Base-by-base conservation (phyloP, 2,797 vertebrate genomes). In the Chromis chromis region DNA sequence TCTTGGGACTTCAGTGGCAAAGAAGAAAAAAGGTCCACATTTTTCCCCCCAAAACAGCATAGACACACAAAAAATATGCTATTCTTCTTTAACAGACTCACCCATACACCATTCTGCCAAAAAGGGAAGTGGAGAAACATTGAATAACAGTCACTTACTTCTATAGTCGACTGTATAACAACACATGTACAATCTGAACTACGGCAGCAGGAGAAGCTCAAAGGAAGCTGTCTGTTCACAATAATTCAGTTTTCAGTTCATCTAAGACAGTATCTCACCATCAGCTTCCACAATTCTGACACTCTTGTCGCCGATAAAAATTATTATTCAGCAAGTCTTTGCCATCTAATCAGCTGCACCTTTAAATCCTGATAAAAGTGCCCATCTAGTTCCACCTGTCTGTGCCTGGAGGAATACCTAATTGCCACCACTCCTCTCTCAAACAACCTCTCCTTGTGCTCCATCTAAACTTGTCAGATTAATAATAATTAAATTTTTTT, bases 381-480 rank as follows among this genome's bases (percentile, higher is more conserved):
- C 39, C 53, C 17, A 4, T 74, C 31, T 31, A 2, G 19, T 39
- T 65, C 27, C 48, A 10, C 22, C 61, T 65, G 25, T 25, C 11
- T 17, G 27, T 54, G 16, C 52, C 33, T 54, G 19, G 48, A 65
- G 59, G 12, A 58, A 9, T 27, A 46, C 49, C 7, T 42, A 42
- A 63, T 57, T 62, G 22, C 52, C 52, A 16, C 46, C 0, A 0
- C 19, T 42, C n/a, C 21, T 56, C 67, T 70, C 25, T 67, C 56
- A 70, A 71, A 81, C 53, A 71, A 2, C 19, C 11, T 48, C 49
- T 49, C 46, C 8, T 25, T 31, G 40, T 3, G 49, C 65, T 42
- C 58, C 21, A 12, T 61, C 64, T 49, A 59, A 59, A 70, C 55
- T 9, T 76, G 66, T 81, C 77, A 40, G 63, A 70, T 68, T 49